Evolutionary conservation across 2,113 vertebrate species (phyloP), one percentile per base, ranked within the genome.

Genomic region (Leucoraja erinaceus): DNA sequence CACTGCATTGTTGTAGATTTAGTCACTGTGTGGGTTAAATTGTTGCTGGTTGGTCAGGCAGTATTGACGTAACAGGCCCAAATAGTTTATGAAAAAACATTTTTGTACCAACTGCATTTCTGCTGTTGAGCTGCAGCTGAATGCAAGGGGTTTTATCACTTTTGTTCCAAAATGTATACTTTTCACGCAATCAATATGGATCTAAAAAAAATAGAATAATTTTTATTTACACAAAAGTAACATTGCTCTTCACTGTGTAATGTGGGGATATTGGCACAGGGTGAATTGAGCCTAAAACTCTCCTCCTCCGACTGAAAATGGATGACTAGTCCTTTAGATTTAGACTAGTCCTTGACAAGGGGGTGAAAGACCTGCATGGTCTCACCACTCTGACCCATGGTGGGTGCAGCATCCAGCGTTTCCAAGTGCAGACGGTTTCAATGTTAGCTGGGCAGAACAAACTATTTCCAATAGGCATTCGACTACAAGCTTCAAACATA

Each of bases 201-300:
- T 88, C 83, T 88, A 4, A 63, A 18, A 61, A 66, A 88, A 63
- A 88, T 88, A 63, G 83, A 63, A 88, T 14, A 88, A 31, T 63
- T 4, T 63, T n/a, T 88, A 63, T 66, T 61, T 88, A 63, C 16
- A 66, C 10, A 11, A 12, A 63, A 25, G 61, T 16, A 63, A 88
- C 59, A 66, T 5, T 66, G 59, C 83, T 61, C 10, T 81, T 61
- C 9, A n/a, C 28, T 5, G 31, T 63, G 59, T 63, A 14, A 86
- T 88, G 59, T 31, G n/a, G 61, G 33, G 12, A 4, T 86, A 56
- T 4, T 61, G 56, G 54, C 81, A 28, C 20, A n/a, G 66, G 11
- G 66, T 68, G 16, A 10, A 68, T 68, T 68, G 66, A 72, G 18
- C 5, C 70, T 20, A 47, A 4, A 72, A 72, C 20, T 22, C 70